These are phyloP conservation scores for Isaurus tuberculatus DNA, from an alignment of 92 coral and sea anemone species.

Conservation along the genomic window DNA sequence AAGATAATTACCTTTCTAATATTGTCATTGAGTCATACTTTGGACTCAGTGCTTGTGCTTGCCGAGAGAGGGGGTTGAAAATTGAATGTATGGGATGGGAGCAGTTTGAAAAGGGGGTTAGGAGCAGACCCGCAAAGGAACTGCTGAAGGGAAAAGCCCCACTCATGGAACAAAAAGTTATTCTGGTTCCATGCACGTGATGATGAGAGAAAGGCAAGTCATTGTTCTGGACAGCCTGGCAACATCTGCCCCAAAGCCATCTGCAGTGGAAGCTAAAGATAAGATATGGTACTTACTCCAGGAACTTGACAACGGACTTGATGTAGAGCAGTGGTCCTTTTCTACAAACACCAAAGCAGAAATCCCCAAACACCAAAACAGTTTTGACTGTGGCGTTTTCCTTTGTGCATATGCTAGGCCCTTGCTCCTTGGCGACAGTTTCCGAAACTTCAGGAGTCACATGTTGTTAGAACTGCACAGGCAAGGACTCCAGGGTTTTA, in stretches of 20 bases:
- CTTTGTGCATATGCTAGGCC: slow-evolving; percentile 40
- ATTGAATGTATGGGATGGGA: slow-evolving; percentile 58
- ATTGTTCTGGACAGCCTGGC: slow-evolving; percentile 60
- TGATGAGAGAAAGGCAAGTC: slow-evolving; percentile 40
- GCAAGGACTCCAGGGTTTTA: slow-evolving; percentile 31
- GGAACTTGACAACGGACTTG: slow-evolving; percentile 3
- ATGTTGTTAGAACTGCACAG: slow-evolving; percentile 47
- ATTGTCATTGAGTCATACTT: slow-evolving; percentile 43
- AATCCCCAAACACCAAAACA: slow-evolving; percentile 40
- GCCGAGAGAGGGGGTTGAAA: slow-evolving; percentile 36
- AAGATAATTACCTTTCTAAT: slow-evolving; percentile 55
- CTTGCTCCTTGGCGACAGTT: slow-evolving; percentile 29
- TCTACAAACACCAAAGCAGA: slow-evolving; percentile 35
- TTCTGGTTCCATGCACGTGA: slow-evolving; percentile 53
- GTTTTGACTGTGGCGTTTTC: slow-evolving; percentile 46
- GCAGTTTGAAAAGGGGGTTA: slow-evolving; percentile 48
- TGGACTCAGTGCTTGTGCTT: slow-evolving; percentile 23
- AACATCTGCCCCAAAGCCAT: slow-evolving; percentile 50
- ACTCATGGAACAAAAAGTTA: slow-evolving; percentile 52
- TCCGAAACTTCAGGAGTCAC: slow-evolving; percentile 30
- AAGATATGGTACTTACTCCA: slow-evolving; percentile 42
- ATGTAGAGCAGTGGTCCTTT: slow-evolving; percentile 10
- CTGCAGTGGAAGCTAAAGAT: slow-evolving; percentile 46
- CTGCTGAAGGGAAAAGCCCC: slow-evolving; percentile 54
- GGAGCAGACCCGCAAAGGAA: slow-evolving; percentile 47